Conservation (phyloP, 1,140 invertebrate species). For the Oncopeltus fasciatus region DNA sequence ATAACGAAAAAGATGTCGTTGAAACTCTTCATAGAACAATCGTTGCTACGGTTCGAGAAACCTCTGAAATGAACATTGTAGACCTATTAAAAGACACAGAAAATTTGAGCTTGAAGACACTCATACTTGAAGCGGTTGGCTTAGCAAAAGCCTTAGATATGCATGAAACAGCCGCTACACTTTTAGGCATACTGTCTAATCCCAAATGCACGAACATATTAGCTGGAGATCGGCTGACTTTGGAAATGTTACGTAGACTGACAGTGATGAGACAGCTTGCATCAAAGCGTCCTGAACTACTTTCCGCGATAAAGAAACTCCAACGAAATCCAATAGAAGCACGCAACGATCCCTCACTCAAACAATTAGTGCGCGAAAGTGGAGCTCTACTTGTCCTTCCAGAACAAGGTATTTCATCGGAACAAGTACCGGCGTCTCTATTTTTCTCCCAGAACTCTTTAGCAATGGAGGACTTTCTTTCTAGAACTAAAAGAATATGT, state of each 20-base stretch:
- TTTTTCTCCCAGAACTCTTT: constrained; percentile 49
- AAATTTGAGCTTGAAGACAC: constrained; percentile 34
- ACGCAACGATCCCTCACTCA: constrained; percentile 45
- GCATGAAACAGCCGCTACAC: constrained; percentile 40
- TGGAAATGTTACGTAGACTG: constrained; percentile 53
- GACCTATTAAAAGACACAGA: constrained; percentile 37
- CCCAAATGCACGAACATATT: constrained; percentile 40
- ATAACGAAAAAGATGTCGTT: constrained; percentile 42
- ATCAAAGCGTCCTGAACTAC: constrained; percentile 44
- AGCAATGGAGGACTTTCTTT: constrained; percentile 59
- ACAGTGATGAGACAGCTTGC: constrained; percentile 56
- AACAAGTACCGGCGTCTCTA: constrained; percentile 46
- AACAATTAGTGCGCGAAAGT: constrained; percentile 53
- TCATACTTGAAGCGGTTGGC: constrained; percentile 49
- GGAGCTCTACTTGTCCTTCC: constrained; percentile 50
- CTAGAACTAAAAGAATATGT: constrained; percentile 35
- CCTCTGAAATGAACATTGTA: constrained; percentile 38
- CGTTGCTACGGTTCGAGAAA: constrained; percentile 41
- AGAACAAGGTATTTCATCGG: constrained; percentile 42
- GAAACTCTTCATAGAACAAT: constrained; percentile 47
- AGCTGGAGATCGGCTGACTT: constrained; percentile 41
- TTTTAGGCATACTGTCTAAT: constrained; percentile 43
- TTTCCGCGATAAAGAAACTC: constrained; percentile 41
- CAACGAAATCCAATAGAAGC: constrained; percentile 48
- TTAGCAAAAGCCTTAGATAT: constrained; percentile 54